Base-by-base conservation (phyloP, 2,113 vertebrate genomes). In the Tetraodon nigroviridis region DNA sequence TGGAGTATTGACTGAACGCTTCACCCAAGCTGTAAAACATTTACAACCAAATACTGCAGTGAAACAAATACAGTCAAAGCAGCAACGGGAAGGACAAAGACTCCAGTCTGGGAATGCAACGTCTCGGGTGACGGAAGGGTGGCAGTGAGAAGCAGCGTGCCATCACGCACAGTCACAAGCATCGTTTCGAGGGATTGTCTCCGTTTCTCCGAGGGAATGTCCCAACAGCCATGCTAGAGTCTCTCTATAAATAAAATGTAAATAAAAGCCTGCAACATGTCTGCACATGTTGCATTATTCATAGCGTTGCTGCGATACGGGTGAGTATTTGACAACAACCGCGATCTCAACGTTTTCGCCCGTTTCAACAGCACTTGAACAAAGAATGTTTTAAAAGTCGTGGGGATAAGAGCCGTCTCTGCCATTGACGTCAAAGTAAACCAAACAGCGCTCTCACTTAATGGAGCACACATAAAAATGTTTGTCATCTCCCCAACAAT, bases 21-120 rank as follows among this genome's bases (percentile, higher is more conserved):
- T 20, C 29, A 51, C 7, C 37, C 22, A 29, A 29, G 14, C 16
- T 59, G 29, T 50, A 60, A 16, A 41, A 29, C 49, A 77, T 50
- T 61, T n/a, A 59, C 65, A 61, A 71, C 45, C 18, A 21, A 60
- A 55, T 18, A 11, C 3, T 3, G n/a, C 59, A 42, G 44, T 46
- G 29, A 51, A 54, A 50, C 67, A 51, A 24, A 61, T 37, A 67
- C 67, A 67, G 40, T 61, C n/a, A 75, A 69, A 78, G 64, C 61
- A 60, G 65, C 32, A 20, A 57, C 42, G 57, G 47, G 27, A 64
- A 47, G 22, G 29, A 58, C 54, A 37, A 37, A 32, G 29, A 32
- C 24, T 32, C 8, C 55, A 61, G 47, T 48, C 47, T 52, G 46
- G 15, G 62, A 60, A 57, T 17, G 7, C 2, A 21, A 21, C 19